Evolutionary conservation across 2,113 vertebrate species (phyloP), one percentile per base, ranked within the genome.

Genomic region (Rattus rattus): DNA sequence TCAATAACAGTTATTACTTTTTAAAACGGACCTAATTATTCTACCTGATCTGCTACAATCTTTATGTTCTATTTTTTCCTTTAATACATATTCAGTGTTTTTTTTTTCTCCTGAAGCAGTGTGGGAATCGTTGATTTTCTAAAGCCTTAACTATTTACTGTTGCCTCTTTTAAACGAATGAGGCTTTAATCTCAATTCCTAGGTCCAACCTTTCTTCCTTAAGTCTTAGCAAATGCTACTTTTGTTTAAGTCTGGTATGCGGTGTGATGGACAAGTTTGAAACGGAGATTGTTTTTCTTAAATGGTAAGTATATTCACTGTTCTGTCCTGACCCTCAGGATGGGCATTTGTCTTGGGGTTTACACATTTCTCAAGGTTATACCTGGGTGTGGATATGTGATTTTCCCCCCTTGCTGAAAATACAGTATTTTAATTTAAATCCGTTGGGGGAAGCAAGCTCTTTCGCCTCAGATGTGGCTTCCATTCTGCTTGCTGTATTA

Each of bases 191-290:
- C 83, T 63, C 26, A 36, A 70, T 72, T 54, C 65, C 26, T 69
- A 13, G 56, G 75, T 80, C 19, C 52, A 73, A 70, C 56, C 49
- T 94, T 90, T 90, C 73, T 47, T 54, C 70, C 65, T 90, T 65
- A 94, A 95, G 69, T 52, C 96, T 97, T 70, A 95, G 94, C 77
- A 97, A 97, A 97, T 97, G 92, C 52, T 84, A 94, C 33, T 61
- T 28, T 69, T 94, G 33, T 95, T 92, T 95, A 20, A 49, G 65
- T 73, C 49, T 77, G 56, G 33, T 19, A 2, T 67, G 79, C 47
- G 63, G 81, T 84, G 12, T 28, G 49, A 76, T 17, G 61, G 49
- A 79, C 94, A 96, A 87, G 69, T 90, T 85, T 79, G 39, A 84
- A 73, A 85, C 65, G 56, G 77, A 70, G 80, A 84, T 93, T 73